Base-by-base conservation (phyloP, 2,888 invertebrate genomes). In the Apodemia mormo region DNA sequence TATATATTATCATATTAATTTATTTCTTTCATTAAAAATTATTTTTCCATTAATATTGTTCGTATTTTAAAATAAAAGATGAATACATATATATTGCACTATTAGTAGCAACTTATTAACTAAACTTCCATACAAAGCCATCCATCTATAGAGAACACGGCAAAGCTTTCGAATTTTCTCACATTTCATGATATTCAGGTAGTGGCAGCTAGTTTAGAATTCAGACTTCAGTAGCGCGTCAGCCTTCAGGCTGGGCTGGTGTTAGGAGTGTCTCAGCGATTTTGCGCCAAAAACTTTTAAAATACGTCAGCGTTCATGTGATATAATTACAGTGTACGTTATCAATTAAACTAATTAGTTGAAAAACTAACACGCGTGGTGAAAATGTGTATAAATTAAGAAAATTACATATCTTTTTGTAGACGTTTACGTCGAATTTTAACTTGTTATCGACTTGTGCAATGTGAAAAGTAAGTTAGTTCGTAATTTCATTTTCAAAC, bases 251-350 rank as follows among this genome's bases (percentile, higher is more conserved):
- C 58, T 58, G 58, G 5, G 58, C 58, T 30, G 58, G 10, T 58
- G 58, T 58, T 12, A 30, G 30, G 9, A 5, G 58, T 58, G 58
- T 10, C 12, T 3, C 1, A 30, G 29, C 58, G 58, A 58, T 58
- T 58, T 58, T 58, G 29, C 58, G 58, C 58, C 58, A 58, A 58
- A 58, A 58, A 58, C 58, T 58, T 58, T 58, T 30, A 22, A 30
- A 58, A 58, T 30, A 58, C 58, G 58, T 58, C 58, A 58, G 54
- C 54, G 6, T 29, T 30, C 12, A 29, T 58, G 58, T 58, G 58
- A 58, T 58, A 33, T 61, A 61, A 61, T 61, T 33, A 61, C 61
- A 61, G 61, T 61, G 61, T 61, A 33, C 22, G 61, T 61, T 61
- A 33, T 61, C 12, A 61, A 61, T 61, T 61, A 61, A 61, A 33